Conservation (phyloP, 2,797 vertebrate species). For the Columba guinea region DNA sequence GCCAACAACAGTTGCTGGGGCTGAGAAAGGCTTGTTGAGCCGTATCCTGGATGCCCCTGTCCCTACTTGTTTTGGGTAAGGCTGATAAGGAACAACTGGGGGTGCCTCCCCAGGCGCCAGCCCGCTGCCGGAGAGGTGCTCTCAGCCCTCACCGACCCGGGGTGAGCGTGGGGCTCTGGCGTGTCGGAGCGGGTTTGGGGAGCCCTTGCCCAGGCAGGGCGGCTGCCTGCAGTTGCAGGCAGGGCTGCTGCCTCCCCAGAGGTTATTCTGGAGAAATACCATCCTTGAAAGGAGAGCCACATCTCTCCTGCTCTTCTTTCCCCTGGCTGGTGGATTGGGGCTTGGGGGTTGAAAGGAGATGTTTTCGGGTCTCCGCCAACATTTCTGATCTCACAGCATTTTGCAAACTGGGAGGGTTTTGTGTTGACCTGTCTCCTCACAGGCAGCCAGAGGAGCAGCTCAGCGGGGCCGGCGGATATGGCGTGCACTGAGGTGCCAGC, state of each 20-base stretch:
- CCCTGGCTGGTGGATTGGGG: background rate
- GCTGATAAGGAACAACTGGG: constrained; percentile 28
- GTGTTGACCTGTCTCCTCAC: background rate
- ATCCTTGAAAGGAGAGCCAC: background rate
- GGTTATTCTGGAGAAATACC: background rate
- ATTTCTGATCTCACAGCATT: rapidly evolving
- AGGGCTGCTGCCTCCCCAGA: constrained; percentile 4
- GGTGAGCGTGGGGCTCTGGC: background rate
- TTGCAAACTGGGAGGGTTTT: background rate
- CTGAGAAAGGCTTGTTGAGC: constrained; percentile 36
- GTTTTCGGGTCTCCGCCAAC: rapidly evolving
- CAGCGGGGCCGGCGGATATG: rapidly evolving
- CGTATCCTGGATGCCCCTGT: background rate
- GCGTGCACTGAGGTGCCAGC: background rate
- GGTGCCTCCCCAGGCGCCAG: background rate
- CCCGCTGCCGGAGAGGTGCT: background rate
- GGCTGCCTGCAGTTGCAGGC: constrained; percentile 27
- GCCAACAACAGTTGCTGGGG: background rate
- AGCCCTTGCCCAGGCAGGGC: constrained; percentile 21
- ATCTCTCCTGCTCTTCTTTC: background rate
- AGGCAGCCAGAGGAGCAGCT: background rate
- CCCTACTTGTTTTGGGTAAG: constrained; percentile 50
- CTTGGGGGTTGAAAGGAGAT: background rate
- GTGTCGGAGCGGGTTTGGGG: background rate
- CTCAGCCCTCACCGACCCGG: background rate